phyloP scores from a whole-genome alignment of 2,888 invertebrate genomes.

The Hydrotaea diabolus region DNA sequence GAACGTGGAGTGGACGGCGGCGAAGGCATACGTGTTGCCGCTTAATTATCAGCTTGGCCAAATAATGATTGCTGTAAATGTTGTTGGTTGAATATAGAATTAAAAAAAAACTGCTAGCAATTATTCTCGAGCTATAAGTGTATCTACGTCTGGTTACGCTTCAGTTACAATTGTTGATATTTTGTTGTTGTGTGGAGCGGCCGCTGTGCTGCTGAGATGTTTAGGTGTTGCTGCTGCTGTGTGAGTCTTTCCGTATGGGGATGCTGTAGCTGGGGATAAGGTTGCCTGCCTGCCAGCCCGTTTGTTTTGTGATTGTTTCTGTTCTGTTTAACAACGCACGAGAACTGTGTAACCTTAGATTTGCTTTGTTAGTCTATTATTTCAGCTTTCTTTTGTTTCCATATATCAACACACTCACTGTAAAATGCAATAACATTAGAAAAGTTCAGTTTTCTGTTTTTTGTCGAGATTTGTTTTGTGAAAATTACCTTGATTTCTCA shows the following conservation, averaged over 20 bases:
- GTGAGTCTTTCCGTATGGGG: not conserved
- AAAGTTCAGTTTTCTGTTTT: not conserved
- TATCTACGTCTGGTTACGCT: constrained; percentile 5
- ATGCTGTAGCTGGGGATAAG: constrained; percentile 41
- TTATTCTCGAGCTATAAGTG: not conserved
- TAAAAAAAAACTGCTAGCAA: not conserved
- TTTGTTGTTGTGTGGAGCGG: constrained; percentile 56
- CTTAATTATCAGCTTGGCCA: constrained; percentile 2
- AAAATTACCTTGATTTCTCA: constrained; percentile 25
- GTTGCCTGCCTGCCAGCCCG: constrained; percentile 12
- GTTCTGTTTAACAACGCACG: constrained; percentile 55
- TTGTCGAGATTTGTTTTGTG: not conserved
- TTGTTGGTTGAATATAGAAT: not conserved
- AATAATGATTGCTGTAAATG: constrained; percentile 7
- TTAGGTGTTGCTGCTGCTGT: not conserved
- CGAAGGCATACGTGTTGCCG: constrained; percentile 65
- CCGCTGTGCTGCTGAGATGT: constrained; percentile 60
- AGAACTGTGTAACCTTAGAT: constrained; percentile 51
- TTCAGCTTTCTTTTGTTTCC: constrained; percentile 25
- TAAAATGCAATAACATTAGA: constrained; percentile 17
- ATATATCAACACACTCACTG: not conserved
- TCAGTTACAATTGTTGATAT: not conserved
- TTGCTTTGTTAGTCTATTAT: constrained; percentile 26
- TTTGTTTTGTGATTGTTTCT: constrained; percentile 51
- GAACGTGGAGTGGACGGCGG: constrained; percentile 64